Base-by-base conservation (phyloP, 2,888 invertebrate species). In the Monochamus alternatus region DNA sequence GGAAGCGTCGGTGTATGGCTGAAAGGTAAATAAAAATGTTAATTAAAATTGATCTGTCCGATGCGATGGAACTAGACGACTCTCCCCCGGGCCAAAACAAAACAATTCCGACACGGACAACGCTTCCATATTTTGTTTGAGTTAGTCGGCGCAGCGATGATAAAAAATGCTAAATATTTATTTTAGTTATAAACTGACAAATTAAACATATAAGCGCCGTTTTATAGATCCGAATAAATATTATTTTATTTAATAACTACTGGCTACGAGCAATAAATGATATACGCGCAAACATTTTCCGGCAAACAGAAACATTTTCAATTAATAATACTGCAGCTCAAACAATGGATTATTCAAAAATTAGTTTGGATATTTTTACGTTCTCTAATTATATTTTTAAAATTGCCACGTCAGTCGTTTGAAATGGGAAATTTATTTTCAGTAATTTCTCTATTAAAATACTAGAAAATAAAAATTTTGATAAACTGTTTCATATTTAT, bases 11-110 rank as follows among this genome's bases (percentile, higher is more conserved):
- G 38, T 60, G 31, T 60, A 31, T 32, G 30, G 60, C 31, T 38
- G 38, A 32, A 60, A 38, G 31, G 60, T 60, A 60, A 60, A 60
- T 60, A 60, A 60, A 60, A 60, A 60, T 60, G 60, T 32, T 60
- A 60, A 60, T 60, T 31, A 38, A 60, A 60, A 60, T 60, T 60
- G 60, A 60, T 60, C 30, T 14, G 60, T 10, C 12, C n/a, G n/a
- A n/a, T n/a, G n/a, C 60, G 60, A 60, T 60, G 38, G n/a, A 31
- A 38, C 60, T 60, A 60, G 31, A 12, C 60, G 31, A 58, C 31
- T 10, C 2, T 30, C 60, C 60, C 32, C 60, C 2, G 9, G 60
- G 60, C 32, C 3, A 2, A 60, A 32, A 60, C 31, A 31, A 60
- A 60, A 60, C 38, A 31, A 3, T 60, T 60, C 32, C 60, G 55